Percentiles rank a stretch among this genome's conserved stretches.
phyloP scores from a whole-genome alignment of 92 coral and sea anemone genomes.

The Bergia sp. region DNA sequence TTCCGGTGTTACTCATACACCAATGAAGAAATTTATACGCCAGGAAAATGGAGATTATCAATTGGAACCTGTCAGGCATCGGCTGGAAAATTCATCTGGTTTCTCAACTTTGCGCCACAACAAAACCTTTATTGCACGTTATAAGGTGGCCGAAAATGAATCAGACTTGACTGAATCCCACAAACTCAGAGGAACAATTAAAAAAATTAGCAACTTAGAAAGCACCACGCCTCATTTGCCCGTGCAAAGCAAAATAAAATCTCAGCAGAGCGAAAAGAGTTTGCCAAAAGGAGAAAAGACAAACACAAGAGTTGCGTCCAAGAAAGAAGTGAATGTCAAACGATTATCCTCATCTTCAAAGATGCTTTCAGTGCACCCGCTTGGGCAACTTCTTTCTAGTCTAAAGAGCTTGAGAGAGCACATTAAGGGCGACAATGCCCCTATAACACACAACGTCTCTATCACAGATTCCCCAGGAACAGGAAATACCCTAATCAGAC shows the following conservation, averaged over 20 bases:
- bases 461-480: background rate
- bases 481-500: background rate
- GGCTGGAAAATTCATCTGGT: background rate
- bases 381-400: constrained; percentile 33
- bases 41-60: constrained; percentile 2
- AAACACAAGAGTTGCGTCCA: background rate
- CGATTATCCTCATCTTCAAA: background rate
- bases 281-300: background rate
- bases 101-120: background rate
- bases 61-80: background rate
- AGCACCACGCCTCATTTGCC: background rate
- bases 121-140: background rate
- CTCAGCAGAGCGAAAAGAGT: background rate
- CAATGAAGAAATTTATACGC: constrained; percentile 14
- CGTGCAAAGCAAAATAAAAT: background rate
- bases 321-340: background rate
- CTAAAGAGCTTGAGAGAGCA: constrained; percentile 29
- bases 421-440: background rate
- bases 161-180: background rate
- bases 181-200: background rate
- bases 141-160: background rate
- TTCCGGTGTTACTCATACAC: background rate
- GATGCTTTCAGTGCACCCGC: constrained; percentile 32
- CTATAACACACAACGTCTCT: background rate
- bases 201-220: background rate